Percentiles rank a stretch among this genome's conserved stretches.
These are phyloP conservation scores for Crematogaster levior DNA, from an alignment of 2,888 invertebrate genomes.

Conservation along the genomic window DNA sequence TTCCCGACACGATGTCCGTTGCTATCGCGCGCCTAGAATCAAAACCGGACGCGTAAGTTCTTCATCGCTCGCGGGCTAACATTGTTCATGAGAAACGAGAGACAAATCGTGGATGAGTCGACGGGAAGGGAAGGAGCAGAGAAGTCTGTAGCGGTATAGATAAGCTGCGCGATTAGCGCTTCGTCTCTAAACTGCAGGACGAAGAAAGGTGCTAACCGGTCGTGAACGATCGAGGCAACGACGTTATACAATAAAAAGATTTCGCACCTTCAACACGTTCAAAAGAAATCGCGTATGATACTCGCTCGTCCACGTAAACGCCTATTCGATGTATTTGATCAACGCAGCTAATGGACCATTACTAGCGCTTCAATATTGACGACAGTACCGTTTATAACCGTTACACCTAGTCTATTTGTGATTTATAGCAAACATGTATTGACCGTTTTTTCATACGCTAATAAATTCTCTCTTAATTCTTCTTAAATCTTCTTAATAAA, in stretches of 20 bases:
- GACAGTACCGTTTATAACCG: constrained; percentile 3
- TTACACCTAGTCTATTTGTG: background rate
- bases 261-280: constrained; percentile 18
- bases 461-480: background rate
- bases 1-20: background rate
- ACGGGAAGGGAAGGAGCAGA: background rate
- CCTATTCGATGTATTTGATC: constrained; percentile 16
- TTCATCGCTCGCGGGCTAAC: constrained; percentile 32
- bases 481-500: background rate
- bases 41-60: constrained; percentile 36
- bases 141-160: constrained; percentile 9
- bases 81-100: constrained; percentile 33
- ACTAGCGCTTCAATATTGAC: background rate
- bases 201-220: constrained; percentile 29
- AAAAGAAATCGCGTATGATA: constrained; percentile 18
- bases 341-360: background rate
- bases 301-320: background rate
- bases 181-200: background rate
- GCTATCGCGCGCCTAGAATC: constrained; percentile 23
- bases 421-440: constrained; percentile 8
- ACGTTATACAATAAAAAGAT: constrained; percentile 16
- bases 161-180: constrained; percentile 19
- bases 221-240: constrained; percentile 55
- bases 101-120: constrained; percentile 33
- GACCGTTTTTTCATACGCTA: background rate